phyloP scores from a whole-genome alignment of 2,797 vertebrate species.

The Falco biarmicus region DNA sequence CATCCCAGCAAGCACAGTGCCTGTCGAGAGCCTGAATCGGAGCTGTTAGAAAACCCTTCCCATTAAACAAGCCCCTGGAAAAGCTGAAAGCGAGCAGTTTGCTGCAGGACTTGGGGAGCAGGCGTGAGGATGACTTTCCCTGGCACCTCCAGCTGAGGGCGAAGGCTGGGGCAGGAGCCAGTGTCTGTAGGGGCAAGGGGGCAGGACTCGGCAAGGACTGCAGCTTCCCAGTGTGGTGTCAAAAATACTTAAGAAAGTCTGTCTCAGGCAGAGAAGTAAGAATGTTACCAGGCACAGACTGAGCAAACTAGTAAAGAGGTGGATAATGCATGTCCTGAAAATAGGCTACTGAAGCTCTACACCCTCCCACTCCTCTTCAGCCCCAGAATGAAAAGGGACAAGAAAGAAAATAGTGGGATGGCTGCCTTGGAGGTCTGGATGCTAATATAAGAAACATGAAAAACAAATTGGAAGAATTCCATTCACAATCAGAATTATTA shows the following conservation, averaged over 20 bases:
- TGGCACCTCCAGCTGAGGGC: not conserved
- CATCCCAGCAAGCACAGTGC: not conserved
- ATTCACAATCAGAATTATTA: not conserved
- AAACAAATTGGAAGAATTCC: not conserved
- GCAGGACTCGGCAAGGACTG: not conserved
- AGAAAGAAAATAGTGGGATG: not conserved
- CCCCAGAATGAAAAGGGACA: not conserved
- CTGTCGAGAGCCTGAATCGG: not conserved
- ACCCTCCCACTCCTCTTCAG: no score
- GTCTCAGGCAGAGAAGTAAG: not conserved
- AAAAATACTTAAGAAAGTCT: not conserved
- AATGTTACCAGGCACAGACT: not conserved
- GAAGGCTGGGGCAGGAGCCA: not conserved
- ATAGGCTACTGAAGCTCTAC: not conserved
- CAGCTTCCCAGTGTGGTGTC: not conserved
- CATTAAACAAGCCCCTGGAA: not conserved
- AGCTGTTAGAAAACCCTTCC: not conserved
- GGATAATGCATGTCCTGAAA: not conserved
- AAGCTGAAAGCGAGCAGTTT: not conserved
- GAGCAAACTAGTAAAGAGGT: not conserved
- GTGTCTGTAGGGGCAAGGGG: not conserved
- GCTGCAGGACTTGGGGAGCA: fast-evolving
- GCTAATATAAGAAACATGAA: not conserved
- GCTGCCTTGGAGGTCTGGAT: not conserved
- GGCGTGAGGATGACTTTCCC: not conserved